Evolutionary conservation across 1,140 invertebrate genomes (phyloP).

Genomic region (Ganaspis sp.): DNA sequence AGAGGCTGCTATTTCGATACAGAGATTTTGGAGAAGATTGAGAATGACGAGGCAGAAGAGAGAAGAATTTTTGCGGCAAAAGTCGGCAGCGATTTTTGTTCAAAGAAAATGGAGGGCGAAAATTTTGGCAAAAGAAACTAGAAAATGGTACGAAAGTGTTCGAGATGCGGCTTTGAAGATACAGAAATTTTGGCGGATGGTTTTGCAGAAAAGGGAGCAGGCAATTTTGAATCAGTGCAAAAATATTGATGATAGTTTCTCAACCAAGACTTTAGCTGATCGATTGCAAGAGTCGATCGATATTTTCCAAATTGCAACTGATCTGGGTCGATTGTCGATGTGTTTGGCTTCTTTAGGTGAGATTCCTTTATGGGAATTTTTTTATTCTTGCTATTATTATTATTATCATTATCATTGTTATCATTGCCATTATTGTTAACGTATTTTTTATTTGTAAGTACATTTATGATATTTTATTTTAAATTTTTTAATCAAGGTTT

Average conservation of each 20-base stretch:
- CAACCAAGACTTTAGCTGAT: conserved; percentile 53
- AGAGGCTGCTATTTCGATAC: conserved; percentile 28
- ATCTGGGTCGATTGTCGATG: conserved; percentile 61
- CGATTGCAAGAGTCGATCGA: conserved; percentile 53
- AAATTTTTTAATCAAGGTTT: no score
- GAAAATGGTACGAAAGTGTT: background rate
- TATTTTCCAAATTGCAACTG: conserved; percentile 51
- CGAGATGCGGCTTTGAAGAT: conserved; percentile 79
- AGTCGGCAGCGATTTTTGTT: conserved; percentile 63
- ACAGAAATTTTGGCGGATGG: conserved; percentile 80
- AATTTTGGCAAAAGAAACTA: background rate
- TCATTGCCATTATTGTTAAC: no score
- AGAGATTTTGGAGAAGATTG: conserved; percentile 71
- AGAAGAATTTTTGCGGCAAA: conserved; percentile 41
- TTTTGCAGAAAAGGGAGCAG: conserved; percentile 71
- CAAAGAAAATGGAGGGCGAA: conserved; percentile 64
- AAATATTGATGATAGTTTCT: conserved; percentile 72
- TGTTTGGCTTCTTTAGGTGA: conserved; percentile 63
- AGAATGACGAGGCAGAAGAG: conserved; percentile 49
- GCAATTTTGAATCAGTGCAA: conserved; percentile 73
- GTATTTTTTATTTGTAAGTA: no score
- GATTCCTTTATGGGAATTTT: background rate
- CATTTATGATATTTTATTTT: no score
- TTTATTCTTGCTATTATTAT: no score
- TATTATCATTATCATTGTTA: no score